A percentile compares a stretch with the other conserved stretches of the same genome.
phyloP scores from a whole-genome alignment of 2,797 vertebrate genomes.

The Pristis pectinata region DNA sequence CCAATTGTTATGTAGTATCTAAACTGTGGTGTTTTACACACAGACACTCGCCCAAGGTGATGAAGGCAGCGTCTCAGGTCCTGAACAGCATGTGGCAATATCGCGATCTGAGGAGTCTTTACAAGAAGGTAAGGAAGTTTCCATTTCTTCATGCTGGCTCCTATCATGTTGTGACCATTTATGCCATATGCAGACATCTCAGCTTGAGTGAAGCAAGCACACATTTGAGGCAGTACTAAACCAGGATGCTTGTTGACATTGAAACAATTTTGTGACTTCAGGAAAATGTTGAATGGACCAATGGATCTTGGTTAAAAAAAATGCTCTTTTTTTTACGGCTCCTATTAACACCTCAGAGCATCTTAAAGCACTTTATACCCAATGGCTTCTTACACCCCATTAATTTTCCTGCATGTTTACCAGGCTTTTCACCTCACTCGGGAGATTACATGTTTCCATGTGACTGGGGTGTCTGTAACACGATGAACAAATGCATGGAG shows the following conservation, averaged over 20 bases:
- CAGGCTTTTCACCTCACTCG: not conserved
- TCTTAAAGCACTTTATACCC: not conserved
- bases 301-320: not conserved
- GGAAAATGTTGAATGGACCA: not conserved
- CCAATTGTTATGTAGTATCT: not conserved
- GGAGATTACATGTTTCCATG: not conserved
- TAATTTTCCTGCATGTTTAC: not conserved
- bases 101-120: constrained; percentile 95
- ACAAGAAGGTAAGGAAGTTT: constrained; percentile 87
- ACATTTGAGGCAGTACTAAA: not conserved
- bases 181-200: not conserved
- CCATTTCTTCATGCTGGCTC: not conserved
- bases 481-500: not conserved
- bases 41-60: constrained; percentile 96
- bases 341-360: not conserved
- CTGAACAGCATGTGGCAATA: constrained; percentile 99
- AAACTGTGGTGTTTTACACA: constrained; percentile 42
- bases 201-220: not conserved
- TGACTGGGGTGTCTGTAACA: not conserved
- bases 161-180: not conserved
- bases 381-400: not conserved
- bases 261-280: not conserved
- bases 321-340: not conserved
- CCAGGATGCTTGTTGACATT: not conserved
- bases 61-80: constrained; percentile 97